Conservation (phyloP, 2,888 invertebrate species). For the Macrophya alboannulata region DNA sequence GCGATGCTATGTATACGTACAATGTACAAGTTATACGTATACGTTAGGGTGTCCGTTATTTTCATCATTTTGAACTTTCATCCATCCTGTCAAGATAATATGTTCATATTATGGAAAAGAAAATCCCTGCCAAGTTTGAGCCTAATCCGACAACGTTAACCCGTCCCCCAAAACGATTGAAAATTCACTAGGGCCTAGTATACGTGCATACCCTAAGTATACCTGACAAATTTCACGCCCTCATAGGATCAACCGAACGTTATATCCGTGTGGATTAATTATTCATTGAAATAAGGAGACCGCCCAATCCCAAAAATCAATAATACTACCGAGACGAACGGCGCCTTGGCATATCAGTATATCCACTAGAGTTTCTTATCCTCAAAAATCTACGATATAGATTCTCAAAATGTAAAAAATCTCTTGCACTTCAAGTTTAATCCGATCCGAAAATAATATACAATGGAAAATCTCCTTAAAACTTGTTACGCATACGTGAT, state of each 20-base stretch:
- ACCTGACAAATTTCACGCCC: background rate
- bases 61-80: too few species aligned
- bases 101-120: too few species aligned
- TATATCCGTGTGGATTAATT: background rate
- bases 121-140: too few species aligned
- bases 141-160: too few species aligned
- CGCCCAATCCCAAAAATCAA: background rate
- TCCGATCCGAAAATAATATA: background rate
- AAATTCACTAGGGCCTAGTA: too few species aligned
- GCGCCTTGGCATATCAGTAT: background rate
- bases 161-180: too few species aligned
- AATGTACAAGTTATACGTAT: too few species aligned
- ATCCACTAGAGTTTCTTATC: background rate
- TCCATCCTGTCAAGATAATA: too few species aligned
- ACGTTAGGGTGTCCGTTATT: too few species aligned
- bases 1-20: too few species aligned
- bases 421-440: background rate
- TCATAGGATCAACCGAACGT: background rate
- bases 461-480: background rate
- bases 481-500: background rate
- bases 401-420: too few species aligned
- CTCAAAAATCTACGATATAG: background rate
- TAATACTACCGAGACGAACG: background rate
- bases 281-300: background rate
- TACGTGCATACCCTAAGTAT: too few species aligned